A percentile compares a stretch with the other conserved stretches of the same genome.
These are phyloP conservation scores for Siphonodentalium dalli DNA, from an alignment of 2,888 invertebrate species.

Conservation along the genomic window DNA sequence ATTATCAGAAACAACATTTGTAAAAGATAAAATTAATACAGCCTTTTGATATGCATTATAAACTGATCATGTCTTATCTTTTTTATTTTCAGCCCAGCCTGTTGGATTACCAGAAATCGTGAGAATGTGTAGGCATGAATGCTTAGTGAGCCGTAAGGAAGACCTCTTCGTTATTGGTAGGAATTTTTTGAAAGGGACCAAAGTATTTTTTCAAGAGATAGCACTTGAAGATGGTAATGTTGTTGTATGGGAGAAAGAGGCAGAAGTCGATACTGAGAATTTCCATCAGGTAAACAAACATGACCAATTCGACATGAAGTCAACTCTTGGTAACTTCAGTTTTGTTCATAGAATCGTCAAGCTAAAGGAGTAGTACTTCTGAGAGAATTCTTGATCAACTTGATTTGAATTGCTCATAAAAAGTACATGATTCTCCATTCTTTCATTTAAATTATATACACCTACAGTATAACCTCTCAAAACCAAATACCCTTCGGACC, in stretches of 20 bases:
- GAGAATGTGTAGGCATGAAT: slow-evolving; percentile 58
- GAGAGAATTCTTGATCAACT: background rate
- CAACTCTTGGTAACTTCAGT: too few relatives aligned
- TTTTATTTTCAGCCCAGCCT: slow-evolving; percentile 66
- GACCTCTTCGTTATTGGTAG: slow-evolving; percentile 67
- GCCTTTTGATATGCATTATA: too few relatives aligned
- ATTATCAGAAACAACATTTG: too few relatives aligned
- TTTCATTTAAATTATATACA: background rate
- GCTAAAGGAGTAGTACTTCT: background rate
- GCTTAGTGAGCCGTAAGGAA: slow-evolving; percentile 55
- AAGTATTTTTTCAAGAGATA: slow-evolving; percentile 62
- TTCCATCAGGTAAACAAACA: slow-evolving; percentile 59
- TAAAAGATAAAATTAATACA: too few relatives aligned
- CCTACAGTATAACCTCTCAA: too few relatives aligned
- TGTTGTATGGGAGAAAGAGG: slow-evolving; percentile 64
- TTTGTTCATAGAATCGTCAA: background rate
- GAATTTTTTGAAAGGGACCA: slow-evolving; percentile 65
- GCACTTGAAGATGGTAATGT: slow-evolving; percentile 44
- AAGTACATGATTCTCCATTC: background rate
- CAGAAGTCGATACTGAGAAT: slow-evolving; percentile 62
- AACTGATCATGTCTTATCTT: too few relatives aligned
- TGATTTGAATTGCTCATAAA: background rate
- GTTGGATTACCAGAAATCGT: slow-evolving; percentile 66
- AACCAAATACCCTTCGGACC: too few relatives aligned
- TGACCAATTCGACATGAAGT: background rate